A percentile compares a stretch with the other conserved stretches of the same genome.
Evolutionary conservation across 23 tunicate genomes (phyloP).

Genomic region (Diplosoma virens): DNA sequence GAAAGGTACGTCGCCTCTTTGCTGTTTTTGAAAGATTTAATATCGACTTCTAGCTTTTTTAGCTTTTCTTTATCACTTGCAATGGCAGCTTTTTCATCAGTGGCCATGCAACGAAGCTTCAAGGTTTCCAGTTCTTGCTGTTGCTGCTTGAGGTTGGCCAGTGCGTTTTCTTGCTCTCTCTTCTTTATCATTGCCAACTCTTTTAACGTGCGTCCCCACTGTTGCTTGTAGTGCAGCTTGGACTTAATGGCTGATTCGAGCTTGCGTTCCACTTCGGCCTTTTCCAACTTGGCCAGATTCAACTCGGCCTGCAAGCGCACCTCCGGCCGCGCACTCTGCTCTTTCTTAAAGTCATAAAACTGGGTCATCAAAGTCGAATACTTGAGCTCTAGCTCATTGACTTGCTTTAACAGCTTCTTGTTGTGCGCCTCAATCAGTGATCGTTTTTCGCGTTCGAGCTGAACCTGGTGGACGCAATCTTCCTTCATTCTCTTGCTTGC

Average conservation of each 20-base stretch:
- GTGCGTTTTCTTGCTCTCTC: conserved; percentile 86
- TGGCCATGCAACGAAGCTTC: conserved; percentile 53
- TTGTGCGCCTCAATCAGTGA: conserved; percentile 59
- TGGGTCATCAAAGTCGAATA: conserved; percentile 57
- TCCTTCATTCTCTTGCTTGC: conserved; percentile 74
- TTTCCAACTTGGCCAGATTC: conserved; percentile 64
- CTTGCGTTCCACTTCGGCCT: conserved; percentile 85
- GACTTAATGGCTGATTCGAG: conserved; percentile 85
- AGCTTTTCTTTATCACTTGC: conserved; percentile 56
- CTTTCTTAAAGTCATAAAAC: conserved; percentile 65
- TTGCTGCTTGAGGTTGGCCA: conserved; percentile 83
- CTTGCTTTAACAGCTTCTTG: conserved; percentile 58
- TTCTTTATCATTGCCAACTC: conserved; percentile 89
- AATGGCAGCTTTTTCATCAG: conserved; percentile 75
- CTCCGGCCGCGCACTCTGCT: conserved; percentile 72
- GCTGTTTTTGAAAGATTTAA: conserved; percentile 23
- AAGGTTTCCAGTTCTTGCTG: conserved; percentile 87
- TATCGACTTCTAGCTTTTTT: conserved; percentile 55
- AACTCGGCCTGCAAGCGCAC: conserved; percentile 83
- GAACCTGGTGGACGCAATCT: conserved; percentile 86
- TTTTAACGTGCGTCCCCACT: conserved; percentile 91
- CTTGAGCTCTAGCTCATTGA: conserved; percentile 70
- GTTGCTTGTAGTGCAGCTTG: conserved; percentile 97
- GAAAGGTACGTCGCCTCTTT: conserved; percentile 4
- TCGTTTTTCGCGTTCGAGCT: conserved; percentile 67